phyloP scores from a whole-genome alignment of 2,797 vertebrate species.

The Agapornis canus region DNA sequence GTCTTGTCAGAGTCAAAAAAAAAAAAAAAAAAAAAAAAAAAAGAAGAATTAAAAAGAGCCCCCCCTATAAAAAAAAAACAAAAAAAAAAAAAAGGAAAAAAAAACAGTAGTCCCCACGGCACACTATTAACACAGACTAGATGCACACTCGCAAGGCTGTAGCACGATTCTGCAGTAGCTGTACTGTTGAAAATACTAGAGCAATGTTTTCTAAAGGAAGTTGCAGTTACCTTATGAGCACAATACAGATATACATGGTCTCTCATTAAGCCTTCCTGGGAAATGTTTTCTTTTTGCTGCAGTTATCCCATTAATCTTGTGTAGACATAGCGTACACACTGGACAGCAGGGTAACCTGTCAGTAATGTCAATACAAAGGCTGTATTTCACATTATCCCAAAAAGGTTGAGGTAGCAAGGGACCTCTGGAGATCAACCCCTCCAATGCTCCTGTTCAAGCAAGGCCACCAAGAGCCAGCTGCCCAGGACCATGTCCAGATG shows the following conservation, averaged over 20 bases:
- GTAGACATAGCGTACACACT: neutral
- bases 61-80: too few species aligned
- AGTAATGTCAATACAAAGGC: neutral
- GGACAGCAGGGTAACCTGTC: neutral
- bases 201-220: neutral
- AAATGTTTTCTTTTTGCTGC: neutral
- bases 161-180: neutral
- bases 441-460: neutral
- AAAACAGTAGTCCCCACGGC: neutral
- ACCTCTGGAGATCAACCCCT: neutral
- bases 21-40: too few species aligned
- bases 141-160: neutral
- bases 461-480: neutral
- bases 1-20: neutral
- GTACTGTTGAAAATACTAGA: neutral
- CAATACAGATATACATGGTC: rapidly evolving
- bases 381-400: neutral
- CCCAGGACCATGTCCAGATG: neutral
- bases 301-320: neutral
- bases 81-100: neutral
- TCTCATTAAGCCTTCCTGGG: neutral
- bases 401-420: neutral
- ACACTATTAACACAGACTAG: neutral
- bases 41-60: too few species aligned
- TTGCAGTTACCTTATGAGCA: neutral